Evolutionary conservation across 2,797 vertebrate genomes (phyloP), one percentile per base, ranked within the genome.

Genomic region (Labroides dimidiatus): DNA sequence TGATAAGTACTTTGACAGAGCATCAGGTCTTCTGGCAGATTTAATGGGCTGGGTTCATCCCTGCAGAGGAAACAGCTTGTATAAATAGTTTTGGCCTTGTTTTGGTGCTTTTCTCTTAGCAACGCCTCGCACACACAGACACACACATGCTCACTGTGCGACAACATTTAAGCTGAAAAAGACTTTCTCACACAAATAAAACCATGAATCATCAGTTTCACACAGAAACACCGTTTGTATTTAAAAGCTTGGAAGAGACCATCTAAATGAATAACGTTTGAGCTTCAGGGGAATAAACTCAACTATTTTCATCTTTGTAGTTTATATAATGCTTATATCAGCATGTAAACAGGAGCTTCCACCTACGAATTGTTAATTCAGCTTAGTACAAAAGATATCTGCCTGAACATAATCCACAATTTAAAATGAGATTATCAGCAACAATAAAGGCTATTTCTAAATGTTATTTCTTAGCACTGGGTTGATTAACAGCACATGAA

Each of bases 11-110:
- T 51, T 58, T 45, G 17, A 33, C 47, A 51, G 37, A 71, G 47
- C 57, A 37, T 45, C 45, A 50, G 47, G 49, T 49, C 21, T 19
- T 71, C 33, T 70, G 54, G 68, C 37, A 73, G 76, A 72, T 61
- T 61, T 57, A 47, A 65, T 24, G n/a, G 69, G 16, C 47, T 9
- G 63, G 54, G 55, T 42, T 81, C 52, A 68, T 78, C 73, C 58
- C 67, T 56, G 45, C 39, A 70, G 69, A 84, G 82, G 84, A 88
- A 85, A 83, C 27, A 3, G 68, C 20, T 51, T 84, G 42, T 87
- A 76, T 61, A 87, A 87, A 84, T 85, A 78, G 64, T 74, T 75
- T 64, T 61, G 49, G 75, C 20, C 37, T 52, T 67, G 49, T 79
- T 43, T 75, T 21, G 16, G 1, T n/a, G 16, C 23, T 72, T 30